These are phyloP conservation scores for Peribatodes rhomboidaria DNA, from an alignment of 2,888 invertebrate genomes.

Conservation along the genomic window DNA sequence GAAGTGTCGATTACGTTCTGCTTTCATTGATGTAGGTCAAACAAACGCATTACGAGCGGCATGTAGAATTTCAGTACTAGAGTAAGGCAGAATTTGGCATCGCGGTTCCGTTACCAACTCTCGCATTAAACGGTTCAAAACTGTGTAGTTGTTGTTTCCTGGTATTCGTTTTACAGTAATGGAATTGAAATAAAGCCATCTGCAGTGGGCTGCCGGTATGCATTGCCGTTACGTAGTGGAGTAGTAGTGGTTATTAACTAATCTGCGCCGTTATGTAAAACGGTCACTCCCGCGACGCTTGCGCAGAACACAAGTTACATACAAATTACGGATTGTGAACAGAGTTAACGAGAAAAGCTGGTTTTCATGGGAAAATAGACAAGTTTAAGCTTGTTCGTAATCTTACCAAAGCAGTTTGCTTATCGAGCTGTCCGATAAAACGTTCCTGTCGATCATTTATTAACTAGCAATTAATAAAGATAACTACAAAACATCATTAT, in stretches of 20 bases:
- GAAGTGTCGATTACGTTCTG: constrained; percentile 29
- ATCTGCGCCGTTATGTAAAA: constrained; percentile 53
- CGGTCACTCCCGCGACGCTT: constrained; percentile 32
- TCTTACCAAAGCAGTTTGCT: constrained; percentile 30
- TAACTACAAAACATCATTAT: not conserved
- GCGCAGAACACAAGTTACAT: constrained; percentile 21
- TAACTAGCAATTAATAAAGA: not conserved
- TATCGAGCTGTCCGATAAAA: not conserved
- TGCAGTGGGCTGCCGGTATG: constrained; percentile 46
- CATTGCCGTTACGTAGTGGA: constrained; percentile 44
- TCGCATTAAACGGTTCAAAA: constrained; percentile 5
- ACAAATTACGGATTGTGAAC: constrained; percentile 25
- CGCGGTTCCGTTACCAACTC: not conserved
- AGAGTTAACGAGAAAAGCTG: constrained; percentile 14
- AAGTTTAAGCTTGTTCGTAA: not conserved
- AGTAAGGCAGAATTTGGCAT: not conserved
- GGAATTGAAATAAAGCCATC: constrained; percentile 49
- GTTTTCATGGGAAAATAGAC: constrained; percentile 11
- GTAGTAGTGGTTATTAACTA: constrained; percentile 21
- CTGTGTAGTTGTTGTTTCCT: constrained; percentile 16
- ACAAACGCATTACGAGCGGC: not conserved
- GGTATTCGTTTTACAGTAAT: constrained; percentile 26
- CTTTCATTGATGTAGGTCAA: constrained; percentile 33
- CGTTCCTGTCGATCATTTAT: not conserved
- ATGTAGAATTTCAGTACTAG: not conserved